Conservation (phyloP, 1,140 invertebrate genomes). For the Drosophila chauvacae region DNA sequence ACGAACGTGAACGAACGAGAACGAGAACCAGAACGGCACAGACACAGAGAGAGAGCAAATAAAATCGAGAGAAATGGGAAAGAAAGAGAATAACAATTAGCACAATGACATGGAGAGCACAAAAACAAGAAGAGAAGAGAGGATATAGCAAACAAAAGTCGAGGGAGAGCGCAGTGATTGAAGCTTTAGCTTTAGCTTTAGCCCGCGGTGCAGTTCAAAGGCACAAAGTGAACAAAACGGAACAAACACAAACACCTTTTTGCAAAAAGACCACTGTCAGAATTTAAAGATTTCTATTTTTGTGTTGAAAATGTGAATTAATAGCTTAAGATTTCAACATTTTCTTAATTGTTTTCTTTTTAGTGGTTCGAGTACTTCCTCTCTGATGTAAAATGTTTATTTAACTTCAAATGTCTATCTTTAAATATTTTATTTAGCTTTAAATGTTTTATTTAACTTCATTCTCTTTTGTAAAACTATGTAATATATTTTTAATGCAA, state of each 20-base stretch:
- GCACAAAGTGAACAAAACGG: slow-evolving; percentile 10
- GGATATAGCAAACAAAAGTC: slow-evolving; percentile 21
- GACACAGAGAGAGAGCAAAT: slow-evolving; percentile 57
- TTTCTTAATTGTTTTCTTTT: too few species aligned
- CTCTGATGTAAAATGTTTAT: neutral
- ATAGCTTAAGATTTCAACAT: neutral
- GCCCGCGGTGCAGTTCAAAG: slow-evolving; percentile 39
- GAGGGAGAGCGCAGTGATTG: slow-evolving; percentile 13
- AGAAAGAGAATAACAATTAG: slow-evolving; percentile 68
- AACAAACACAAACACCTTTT: slow-evolving; percentile 6
- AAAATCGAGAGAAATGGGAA: slow-evolving; percentile 57
- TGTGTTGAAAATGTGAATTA: neutral
- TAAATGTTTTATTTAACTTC: too few species aligned
- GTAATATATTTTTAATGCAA: too few species aligned
- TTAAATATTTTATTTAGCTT: too few species aligned
- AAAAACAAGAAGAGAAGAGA: slow-evolving; percentile 10
- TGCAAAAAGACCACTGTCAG: slow-evolving; percentile 2
- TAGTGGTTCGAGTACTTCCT: too few species aligned
- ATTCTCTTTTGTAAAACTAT: too few species aligned
- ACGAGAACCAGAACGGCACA: slow-evolving; percentile 40
- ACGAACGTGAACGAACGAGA: slow-evolving; percentile 42
- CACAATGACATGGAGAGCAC: slow-evolving; percentile 49
- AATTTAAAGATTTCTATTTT: neutral
- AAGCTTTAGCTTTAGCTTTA: slow-evolving; percentile 37
- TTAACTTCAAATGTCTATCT: too few species aligned